Evolutionary conservation across 2,797 vertebrate species (phyloP), one percentile per base, ranked within the genome.

Genomic region (Danio kyathit): DNA sequence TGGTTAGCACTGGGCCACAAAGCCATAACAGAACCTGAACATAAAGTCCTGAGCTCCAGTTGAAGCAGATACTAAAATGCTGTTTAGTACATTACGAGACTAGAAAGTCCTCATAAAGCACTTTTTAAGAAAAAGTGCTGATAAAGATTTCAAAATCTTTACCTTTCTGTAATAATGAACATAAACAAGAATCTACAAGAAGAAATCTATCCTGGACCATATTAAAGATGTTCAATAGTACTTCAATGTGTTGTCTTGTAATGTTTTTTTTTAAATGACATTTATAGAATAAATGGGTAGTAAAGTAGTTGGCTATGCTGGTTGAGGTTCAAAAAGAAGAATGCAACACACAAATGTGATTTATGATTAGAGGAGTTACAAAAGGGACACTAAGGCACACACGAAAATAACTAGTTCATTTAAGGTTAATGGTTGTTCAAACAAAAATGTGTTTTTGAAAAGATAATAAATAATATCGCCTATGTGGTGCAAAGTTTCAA

Each of bases 371-470:
- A 17, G 10, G 5, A 74, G 16, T 13, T 52, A 16, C 21, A 46
- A 70, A 17, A 66, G 8, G 40, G 40, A 80, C n/a, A 48, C 66
- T 60, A 40, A 75, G n/a, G 59, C 59, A 64, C 73, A 75, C 29
- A 29, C 29, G 60, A 72, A 80, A 80, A 72, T 21, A 54, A 54
- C 29, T 63, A 19, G 19, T 57, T 38, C 43, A 74, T 59, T 80
- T 74, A 43, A 74, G 4, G 79, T 59, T 60, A 43, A 57, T 6
- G 43, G 61, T 46, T 41, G 49, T 64, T 60, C 64, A 48, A 74
- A 72, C 70, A 64, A 21, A 49, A 74, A 41, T 66, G 48, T 54
- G 5, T 21, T 66, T 80, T 72, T 74, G 51, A 38, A 12, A 44
- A 66, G 64, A 43, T 61, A 74, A 66, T 72, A 29, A 64, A 57